A percentile compares a stretch with the other conserved stretches of the same genome.
Conservation (phyloP, 2,113 vertebrate genomes). For the Pseudorectes ferrugineus region DNA sequence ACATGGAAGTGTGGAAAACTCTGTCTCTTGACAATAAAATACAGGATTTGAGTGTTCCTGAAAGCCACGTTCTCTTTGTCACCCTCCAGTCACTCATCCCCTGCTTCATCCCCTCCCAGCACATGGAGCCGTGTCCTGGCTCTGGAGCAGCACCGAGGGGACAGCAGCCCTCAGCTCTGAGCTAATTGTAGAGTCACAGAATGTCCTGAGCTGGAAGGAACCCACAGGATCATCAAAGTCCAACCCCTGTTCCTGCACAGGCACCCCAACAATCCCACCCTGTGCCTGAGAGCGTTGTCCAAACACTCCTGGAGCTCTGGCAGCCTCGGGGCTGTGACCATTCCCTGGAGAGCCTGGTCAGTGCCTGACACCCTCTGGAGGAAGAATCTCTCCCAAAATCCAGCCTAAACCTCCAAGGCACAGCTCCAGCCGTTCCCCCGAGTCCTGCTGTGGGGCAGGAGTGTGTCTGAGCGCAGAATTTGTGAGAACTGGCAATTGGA, state of each 20-base stretch:
- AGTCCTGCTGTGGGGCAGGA: background rate
- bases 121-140: accelerated
- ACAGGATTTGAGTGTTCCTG: background rate
- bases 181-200: accelerated
- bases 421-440: accelerated
- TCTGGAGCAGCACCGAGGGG: background rate
- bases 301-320: background rate
- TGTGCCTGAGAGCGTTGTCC: accelerated
- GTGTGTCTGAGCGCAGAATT: background rate
- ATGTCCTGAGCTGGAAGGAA: background rate
- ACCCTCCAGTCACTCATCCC: background rate
- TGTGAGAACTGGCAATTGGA: accelerated
- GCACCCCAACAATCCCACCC: background rate
- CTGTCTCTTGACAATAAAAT: background rate
- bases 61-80: background rate
- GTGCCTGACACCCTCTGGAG: background rate
- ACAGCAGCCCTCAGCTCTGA: background rate
- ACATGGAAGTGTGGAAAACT: too few relatives aligned
- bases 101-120: background rate
- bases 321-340: accelerated
- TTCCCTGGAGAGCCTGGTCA: background rate
- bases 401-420: background rate
- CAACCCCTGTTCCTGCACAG: background rate
- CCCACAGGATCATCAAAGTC: background rate
- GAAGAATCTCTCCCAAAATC: background rate